Percentiles rank a stretch among this genome's conserved stretches.
These are phyloP conservation scores for Poeciliopsis occidentalis DNA, from an alignment of 2,113 vertebrate species.

Conservation along the genomic window DNA sequence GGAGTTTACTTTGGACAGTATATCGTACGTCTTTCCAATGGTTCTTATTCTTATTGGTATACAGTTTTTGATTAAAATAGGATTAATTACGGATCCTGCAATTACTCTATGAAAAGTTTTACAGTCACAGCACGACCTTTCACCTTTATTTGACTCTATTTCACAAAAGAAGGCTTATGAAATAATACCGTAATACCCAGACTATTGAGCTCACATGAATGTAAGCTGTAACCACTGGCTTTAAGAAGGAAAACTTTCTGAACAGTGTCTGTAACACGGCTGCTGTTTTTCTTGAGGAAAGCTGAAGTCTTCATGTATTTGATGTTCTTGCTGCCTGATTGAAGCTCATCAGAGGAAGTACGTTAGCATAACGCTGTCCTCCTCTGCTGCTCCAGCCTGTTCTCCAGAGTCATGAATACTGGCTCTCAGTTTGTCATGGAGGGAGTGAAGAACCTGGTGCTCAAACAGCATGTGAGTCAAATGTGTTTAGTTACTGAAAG, in stretches of 20 bases:
- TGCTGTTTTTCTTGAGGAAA: not conserved
- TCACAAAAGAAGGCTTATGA: not conserved
- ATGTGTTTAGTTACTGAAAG: not conserved
- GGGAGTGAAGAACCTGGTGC: constrained; percentile 97
- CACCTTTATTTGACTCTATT: not conserved
- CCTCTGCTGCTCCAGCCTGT: constrained; percentile 79
- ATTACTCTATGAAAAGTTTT: no score
- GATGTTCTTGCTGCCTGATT: not conserved
- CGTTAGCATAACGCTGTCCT: not conserved
- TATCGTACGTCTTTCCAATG: no score
- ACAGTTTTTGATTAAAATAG: no score
- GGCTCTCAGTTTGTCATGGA: constrained; percentile 99
- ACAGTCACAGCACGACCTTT: not conserved
- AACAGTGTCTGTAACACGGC: no score
- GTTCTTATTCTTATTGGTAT: no score
- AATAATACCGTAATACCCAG: no score
- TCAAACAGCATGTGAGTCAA: constrained; percentile 94
- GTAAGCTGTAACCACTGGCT: no score
- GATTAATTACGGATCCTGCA: no score
- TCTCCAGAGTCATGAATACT: constrained; percentile 97
- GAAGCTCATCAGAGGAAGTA: not conserved
- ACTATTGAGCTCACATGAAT: no score
- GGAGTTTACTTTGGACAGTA: not conserved
- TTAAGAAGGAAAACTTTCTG: no score
- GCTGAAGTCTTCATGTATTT: not conserved